Base-by-base conservation (phyloP, 2,113 vertebrate species). In the Ploceus nigricollis region DNA sequence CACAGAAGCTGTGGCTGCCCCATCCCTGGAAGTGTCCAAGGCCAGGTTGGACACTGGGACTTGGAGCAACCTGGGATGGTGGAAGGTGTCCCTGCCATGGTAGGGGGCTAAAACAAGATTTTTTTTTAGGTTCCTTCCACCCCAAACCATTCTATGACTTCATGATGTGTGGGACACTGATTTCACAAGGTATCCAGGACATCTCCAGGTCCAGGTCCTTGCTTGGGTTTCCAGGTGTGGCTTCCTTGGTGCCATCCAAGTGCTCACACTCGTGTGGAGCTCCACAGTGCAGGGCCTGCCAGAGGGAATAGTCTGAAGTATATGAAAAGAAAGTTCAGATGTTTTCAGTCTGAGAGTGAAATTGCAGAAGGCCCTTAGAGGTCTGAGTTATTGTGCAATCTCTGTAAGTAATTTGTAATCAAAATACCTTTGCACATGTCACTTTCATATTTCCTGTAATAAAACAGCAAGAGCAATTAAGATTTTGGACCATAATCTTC, bases 381-480 rank as follows among this genome's bases (percentile, higher is more conserved):
- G 88, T 92, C 96, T 96, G 94, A 93, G 86, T 95, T 95, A 96
- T 84, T 97, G 86, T 95, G 95, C 95, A 96, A 94, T 96, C 94
- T 95, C 96, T 96, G 93, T 91, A 94, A 97, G 96, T 92, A 96
- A 96, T 96, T 96, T 94, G 93, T 96, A 97, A 93, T 96, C 93
- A 97, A 93, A 97, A 97, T 96, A 94, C 96, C 94, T 95, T 94
- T 95, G 88, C 94, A 95, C 94, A 95, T 96, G 96, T 96, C 95
- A 96, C 95, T 96, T 95, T 86, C 90, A 69, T 96, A 95, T 96
- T 96, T 96, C 96, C 95, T 96, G 96, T 90, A 96, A 95, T 97
- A 97, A 97, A 97, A 95, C 86, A 94, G 95, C 95, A 95, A 93
- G 86, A 96, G 76, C 95, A 96, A 97, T 97, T 97, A 96, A 96